Base-by-base conservation (phyloP, 2,797 vertebrate species). In the Anabacerthia variegaticeps region DNA sequence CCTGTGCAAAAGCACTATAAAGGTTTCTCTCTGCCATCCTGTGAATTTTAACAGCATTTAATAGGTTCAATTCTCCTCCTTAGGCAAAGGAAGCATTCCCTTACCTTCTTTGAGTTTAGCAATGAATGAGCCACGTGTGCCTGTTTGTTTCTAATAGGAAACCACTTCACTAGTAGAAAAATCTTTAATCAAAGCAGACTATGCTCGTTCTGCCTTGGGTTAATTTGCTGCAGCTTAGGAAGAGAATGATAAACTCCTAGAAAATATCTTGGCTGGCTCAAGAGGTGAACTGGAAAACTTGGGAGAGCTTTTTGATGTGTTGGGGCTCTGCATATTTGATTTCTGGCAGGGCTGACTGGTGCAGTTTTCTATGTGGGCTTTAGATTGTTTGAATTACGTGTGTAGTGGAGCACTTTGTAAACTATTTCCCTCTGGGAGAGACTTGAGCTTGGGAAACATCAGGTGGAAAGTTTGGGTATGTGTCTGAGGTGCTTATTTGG, bases 191-290 rank as follows among this genome's bases (percentile, higher is more conserved):
- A 74, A 78, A 83, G 67, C 36, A 92, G 68, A 19, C 56, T 90
- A 1, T 71, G 44, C 71, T 81, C 32, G 4, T 92, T 94, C 79
- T 95, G 49, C 77, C 52, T 92, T 36, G 27, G 34, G 55, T 90
- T 96, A 85, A 78, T 89, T 90, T 95, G 79, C 82, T 80, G 78
- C 69, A 68, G 84, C 39, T 95, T 86, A 71, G 49, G 67, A 77
- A 62, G 41, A 39, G 52, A 46, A 48, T 41, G 4, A 91, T 83
- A 22, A 75, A 68, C 65, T 90, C 66, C 51, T 82, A 39, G 51
- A 77, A 81, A 26, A 67, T 74, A 79, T 67, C 67, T 89, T 26
- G 14, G 36, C 52, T 49, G 41, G 66, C 51, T 91, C 48, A 65
- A 74, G 92, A 93, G 73, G 62, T 92, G 80, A 95, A 76, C 34